A percentile compares a stretch with the other conserved stretches of the same genome.
phyloP scores from a whole-genome alignment of 2,113 vertebrate species.

The Carassius auratus region DNA sequence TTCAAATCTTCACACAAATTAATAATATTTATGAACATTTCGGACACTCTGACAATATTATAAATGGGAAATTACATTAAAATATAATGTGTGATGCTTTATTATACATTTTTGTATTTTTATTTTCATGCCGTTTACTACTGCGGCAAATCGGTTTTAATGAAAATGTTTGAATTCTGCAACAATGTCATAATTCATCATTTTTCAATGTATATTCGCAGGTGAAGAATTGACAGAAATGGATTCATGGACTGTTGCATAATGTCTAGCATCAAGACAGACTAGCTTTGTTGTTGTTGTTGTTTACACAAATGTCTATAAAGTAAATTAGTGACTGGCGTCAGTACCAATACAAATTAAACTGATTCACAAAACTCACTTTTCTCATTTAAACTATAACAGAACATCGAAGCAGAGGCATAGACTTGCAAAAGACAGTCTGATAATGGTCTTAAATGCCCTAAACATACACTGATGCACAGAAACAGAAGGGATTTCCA shows the following conservation, averaged over 20 bases:
- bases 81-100: not conserved
- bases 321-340: constrained; percentile 7
- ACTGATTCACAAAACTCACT: constrained; percentile 37
- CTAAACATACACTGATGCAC: not conserved
- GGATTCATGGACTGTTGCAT: not conserved
- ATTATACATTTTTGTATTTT: not conserved
- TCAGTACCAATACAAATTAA: constrained; percentile 28
- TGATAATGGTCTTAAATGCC: not conserved
- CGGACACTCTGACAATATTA: not conserved
- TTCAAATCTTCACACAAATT: not conserved
- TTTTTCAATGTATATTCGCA: not conserved
- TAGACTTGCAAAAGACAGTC: not conserved
- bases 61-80: not conserved
- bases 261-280: not conserved
- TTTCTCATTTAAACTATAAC: constrained; percentile 36
- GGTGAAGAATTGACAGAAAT: not conserved
- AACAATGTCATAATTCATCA: not conserved
- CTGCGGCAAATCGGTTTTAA: not conserved
- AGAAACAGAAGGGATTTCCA: not conserved
- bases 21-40: not conserved
- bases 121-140: not conserved
- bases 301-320: not conserved
- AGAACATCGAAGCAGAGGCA: not conserved
- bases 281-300: not conserved
- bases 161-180: not conserved